Percentiles rank a stretch among this genome's conserved stretches.
These are phyloP conservation scores for Lipophrys pholis DNA, from an alignment of 2,113 vertebrate species.

Conservation along the genomic window DNA sequence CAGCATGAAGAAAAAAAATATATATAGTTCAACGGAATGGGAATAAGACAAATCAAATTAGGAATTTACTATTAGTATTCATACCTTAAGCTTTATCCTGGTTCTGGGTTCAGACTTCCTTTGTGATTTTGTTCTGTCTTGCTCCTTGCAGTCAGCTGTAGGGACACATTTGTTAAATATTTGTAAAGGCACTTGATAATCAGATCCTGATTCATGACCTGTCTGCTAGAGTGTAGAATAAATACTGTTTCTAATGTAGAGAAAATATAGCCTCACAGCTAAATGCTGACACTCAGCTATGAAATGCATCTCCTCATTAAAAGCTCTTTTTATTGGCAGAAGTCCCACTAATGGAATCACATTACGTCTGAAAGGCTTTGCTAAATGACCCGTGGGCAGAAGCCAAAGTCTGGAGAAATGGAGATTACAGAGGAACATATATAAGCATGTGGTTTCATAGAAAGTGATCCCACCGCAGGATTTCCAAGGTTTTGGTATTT, in stretches of 20 bases:
- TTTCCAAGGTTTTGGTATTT: constrained; percentile 52
- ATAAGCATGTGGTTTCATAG: constrained; percentile 44
- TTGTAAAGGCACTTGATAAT: too few relatives aligned
- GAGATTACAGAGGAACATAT: constrained; percentile 39
- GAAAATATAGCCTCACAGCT: constrained; percentile 11
- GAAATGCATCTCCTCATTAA: constrained; percentile 42
- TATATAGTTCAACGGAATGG: too few relatives aligned
- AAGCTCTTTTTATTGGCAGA: constrained; percentile 27
- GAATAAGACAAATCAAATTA: too few relatives aligned
- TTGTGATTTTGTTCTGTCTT: too few relatives aligned
- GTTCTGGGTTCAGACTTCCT: too few relatives aligned
- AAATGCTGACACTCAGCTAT: constrained; percentile 1
- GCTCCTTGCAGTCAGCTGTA: too few relatives aligned
- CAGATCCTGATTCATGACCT: background rate
- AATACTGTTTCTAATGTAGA: background rate
- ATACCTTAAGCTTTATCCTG: too few relatives aligned
- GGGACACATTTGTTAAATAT: too few relatives aligned
- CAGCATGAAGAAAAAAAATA: too few relatives aligned
- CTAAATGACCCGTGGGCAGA: constrained; percentile 26
- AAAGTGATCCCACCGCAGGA: constrained; percentile 20
- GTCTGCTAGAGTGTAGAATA: background rate
- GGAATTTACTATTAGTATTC: too few relatives aligned
- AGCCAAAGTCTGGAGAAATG: constrained; percentile 32
- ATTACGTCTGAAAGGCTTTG: constrained; percentile 38
- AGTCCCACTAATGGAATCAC: constrained; percentile 30